These are phyloP conservation scores for Ormyrus labotus DNA, from an alignment of 2,888 invertebrate genomes.

Conservation along the genomic window DNA sequence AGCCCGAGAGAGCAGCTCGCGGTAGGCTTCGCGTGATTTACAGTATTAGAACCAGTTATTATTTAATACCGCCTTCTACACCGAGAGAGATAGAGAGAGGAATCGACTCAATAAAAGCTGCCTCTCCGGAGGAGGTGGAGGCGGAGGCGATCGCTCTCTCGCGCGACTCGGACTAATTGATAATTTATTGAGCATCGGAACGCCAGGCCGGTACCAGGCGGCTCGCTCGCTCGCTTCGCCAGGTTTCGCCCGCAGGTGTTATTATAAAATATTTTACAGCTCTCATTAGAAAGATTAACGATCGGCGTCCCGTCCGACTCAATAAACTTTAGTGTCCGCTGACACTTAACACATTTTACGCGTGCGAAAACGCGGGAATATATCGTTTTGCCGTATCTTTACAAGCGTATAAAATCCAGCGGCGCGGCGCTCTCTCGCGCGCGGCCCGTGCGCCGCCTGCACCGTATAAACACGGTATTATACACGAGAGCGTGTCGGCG, in stretches of 20 bases:
- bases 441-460: not conserved
- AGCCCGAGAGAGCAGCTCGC: not conserved
- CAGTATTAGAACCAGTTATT: slow-evolving; percentile 52
- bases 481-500: not conserved
- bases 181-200: slow-evolving; percentile 55
- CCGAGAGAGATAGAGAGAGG: not conserved
- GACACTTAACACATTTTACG: slow-evolving; percentile 55
- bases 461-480: not conserved
- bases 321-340: slow-evolving; percentile 56
- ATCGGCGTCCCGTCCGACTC: slow-evolving; percentile 52
- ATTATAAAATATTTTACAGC: slow-evolving; percentile 59
- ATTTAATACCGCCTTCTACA: slow-evolving; percentile 37
- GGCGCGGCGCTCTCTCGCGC: not conserved
- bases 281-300: slow-evolving; percentile 59
- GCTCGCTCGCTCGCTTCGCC: slow-evolving; percentile 17
- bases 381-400: slow-evolving; percentile 54
- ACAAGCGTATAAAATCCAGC: slow-evolving; percentile 53
- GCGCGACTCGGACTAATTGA: slow-evolving; percentile 52
- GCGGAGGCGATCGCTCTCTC: slow-evolving; percentile 3
- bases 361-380: slow-evolving; percentile 55
- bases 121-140: not conserved
- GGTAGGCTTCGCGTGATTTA: slow-evolving; percentile 42
- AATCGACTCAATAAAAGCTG: slow-evolving; percentile 26
- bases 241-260: slow-evolving; percentile 49
- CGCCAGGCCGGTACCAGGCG: not conserved